These are phyloP conservation scores for Urechis unicinctus DNA, from an alignment of 2,888 invertebrate genomes.

Conservation along the genomic window DNA sequence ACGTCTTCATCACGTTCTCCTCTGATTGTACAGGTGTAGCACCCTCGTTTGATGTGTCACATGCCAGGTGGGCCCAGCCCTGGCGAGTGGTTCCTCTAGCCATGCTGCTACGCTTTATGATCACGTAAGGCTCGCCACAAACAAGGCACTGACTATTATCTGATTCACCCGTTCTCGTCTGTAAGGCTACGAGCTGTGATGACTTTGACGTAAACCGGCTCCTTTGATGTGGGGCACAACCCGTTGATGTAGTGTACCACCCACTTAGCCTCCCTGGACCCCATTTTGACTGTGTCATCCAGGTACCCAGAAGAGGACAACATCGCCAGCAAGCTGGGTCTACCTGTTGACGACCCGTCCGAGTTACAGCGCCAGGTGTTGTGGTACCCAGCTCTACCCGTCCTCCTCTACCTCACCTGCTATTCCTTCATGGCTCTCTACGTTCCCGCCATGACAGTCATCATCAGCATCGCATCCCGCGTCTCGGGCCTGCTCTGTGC, in stretches of 20 bases:
- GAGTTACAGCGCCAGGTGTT: conserved; percentile 8
- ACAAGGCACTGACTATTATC: no score
- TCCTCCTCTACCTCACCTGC: conserved; percentile 19
- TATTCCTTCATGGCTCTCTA: conserved; percentile 15
- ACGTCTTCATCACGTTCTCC: not conserved
- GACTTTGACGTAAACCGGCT: no score
- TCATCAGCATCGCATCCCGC: not conserved
- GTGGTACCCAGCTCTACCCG: conserved; percentile 20
- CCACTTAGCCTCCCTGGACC: no score
- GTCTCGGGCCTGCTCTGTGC: not conserved
- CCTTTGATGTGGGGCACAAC: no score
- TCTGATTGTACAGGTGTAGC: conserved; percentile 8
- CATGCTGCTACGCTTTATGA: conserved; percentile 15
- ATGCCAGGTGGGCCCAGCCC: conserved; percentile 23
- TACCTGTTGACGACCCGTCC: conserved; percentile 16
- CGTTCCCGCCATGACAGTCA: conserved; percentile 3
- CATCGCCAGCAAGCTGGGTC: conserved; percentile 13
- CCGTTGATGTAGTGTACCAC: no score
- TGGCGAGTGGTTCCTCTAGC: conserved; percentile 20
- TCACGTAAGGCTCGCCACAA: conserved; percentile 13
- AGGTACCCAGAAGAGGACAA: conserved; percentile 21
- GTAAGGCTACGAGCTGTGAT: no score
- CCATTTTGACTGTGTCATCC: no score
- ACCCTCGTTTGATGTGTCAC: conserved; percentile 15
- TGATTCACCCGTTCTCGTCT: no score